phyloP scores from a whole-genome alignment of 2,113 vertebrate genomes.

The Gymnarchus niloticus region DNA sequence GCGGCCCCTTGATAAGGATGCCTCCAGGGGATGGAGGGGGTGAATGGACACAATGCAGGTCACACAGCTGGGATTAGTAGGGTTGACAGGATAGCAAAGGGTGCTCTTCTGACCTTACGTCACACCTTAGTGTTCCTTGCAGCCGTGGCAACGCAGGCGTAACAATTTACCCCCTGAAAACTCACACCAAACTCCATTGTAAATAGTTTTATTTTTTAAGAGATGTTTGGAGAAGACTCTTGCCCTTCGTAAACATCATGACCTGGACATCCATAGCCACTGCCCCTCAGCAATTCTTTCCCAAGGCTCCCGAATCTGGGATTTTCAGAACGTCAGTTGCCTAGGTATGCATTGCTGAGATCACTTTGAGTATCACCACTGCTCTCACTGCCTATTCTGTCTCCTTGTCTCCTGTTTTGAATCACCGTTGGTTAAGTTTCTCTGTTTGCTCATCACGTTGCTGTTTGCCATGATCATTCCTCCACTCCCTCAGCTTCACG shows the following conservation, averaged over 20 bases:
- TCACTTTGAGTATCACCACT: background rate
- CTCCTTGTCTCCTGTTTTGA: background rate
- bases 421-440: background rate
- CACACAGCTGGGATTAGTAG: conserved; percentile 48
- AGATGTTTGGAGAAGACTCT: background rate
- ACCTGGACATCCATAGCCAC: background rate
- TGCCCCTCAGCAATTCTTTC: background rate
- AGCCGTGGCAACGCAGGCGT: conserved; percentile 32
- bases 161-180: background rate
- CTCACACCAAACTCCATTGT: background rate
- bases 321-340: background rate
- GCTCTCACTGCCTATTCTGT: background rate
- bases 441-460: background rate
- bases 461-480: background rate
- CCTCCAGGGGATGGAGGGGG: conserved; percentile 39
- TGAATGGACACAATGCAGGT: conserved; percentile 46
- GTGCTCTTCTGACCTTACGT: conserved; percentile 37
- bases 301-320: background rate
- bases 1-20: conserved; percentile 23
- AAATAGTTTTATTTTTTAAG: background rate
- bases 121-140: conserved; percentile 25
- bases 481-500: background rate
- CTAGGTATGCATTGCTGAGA: background rate
- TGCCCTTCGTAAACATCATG: background rate
- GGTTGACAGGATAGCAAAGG: conserved; percentile 42